These are phyloP conservation scores for Tichodroma muraria DNA, from an alignment of 2,113 vertebrate species.

Conservation along the genomic window DNA sequence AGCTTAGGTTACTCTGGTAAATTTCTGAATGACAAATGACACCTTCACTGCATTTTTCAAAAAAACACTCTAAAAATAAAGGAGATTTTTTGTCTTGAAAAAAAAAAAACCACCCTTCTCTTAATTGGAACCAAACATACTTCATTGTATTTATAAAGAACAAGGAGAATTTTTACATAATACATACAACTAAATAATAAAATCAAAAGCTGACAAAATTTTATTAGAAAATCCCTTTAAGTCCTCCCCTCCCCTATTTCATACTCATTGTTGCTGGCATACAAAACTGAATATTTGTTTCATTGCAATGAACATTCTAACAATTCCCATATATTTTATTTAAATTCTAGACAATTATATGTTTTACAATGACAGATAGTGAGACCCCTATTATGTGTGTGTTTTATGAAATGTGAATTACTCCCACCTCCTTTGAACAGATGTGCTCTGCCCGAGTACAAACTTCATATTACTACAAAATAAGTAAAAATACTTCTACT, in stretches of 20 bases:
- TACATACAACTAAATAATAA: background rate
- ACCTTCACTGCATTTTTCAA: fast-evolving
- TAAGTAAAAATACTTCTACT: background rate
- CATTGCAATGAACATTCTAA: background rate
- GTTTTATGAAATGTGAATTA: background rate
- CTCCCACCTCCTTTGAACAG: background rate
- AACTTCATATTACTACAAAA: background rate
- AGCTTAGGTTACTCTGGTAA: background rate
- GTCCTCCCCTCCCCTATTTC: fast-evolving
- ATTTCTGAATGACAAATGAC: background rate
- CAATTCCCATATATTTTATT: background rate
- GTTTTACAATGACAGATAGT: background rate
- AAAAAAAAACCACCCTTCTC: background rate
- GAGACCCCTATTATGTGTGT: background rate
- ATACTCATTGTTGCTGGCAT: background rate
- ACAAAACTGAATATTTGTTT: background rate
- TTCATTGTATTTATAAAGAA: background rate
- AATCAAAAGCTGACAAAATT: background rate
- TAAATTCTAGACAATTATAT: background rate
- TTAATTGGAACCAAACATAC: background rate
- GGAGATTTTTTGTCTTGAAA: background rate
- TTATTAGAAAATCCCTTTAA: background rate
- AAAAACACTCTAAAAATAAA: background rate
- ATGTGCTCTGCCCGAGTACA: background rate
- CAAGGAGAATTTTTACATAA: background rate